Evolutionary conservation across 2,113 vertebrate genomes (phyloP).

Genomic region (Tyto alba): DNA sequence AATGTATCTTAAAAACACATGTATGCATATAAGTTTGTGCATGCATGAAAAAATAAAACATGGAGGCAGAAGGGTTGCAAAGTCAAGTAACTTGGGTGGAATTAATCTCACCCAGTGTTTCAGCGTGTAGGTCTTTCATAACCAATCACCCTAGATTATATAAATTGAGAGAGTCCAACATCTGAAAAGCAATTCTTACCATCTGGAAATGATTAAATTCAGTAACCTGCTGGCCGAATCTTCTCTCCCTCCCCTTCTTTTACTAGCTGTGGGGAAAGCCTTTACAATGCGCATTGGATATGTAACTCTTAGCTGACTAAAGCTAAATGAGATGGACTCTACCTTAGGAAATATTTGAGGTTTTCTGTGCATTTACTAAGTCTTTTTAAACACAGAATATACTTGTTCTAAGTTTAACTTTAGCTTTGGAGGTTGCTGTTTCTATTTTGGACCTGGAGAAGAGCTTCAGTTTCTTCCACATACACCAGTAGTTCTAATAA

Average conservation of each 20-base stretch:
- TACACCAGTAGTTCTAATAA: neutral
- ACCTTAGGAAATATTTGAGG: neutral
- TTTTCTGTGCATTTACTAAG: neutral
- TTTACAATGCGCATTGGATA: neutral
- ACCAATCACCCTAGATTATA: neutral
- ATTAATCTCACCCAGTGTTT: neutral
- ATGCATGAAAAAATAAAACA: neutral
- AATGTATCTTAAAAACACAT: neutral
- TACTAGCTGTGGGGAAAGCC: neutral
- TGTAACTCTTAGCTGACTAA: neutral
- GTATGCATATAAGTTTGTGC: neutral
- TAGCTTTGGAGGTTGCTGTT: neutral
- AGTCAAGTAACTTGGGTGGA: constrained; percentile 4
- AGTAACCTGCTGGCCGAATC: neutral
- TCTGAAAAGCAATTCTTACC: neutral
- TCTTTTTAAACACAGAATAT: neutral
- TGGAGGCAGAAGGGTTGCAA: neutral
- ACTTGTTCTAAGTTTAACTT: neutral
- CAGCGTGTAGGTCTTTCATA: neutral
- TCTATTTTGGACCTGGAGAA: neutral
- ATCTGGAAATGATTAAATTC: constrained; percentile 2
- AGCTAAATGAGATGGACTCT: neutral
- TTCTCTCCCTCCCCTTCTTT: neutral
- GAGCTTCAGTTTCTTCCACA: neutral
- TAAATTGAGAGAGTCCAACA: neutral